phyloP scores from a whole-genome alignment of 2,797 vertebrate genomes.

The Masticophis lateralis region DNA sequence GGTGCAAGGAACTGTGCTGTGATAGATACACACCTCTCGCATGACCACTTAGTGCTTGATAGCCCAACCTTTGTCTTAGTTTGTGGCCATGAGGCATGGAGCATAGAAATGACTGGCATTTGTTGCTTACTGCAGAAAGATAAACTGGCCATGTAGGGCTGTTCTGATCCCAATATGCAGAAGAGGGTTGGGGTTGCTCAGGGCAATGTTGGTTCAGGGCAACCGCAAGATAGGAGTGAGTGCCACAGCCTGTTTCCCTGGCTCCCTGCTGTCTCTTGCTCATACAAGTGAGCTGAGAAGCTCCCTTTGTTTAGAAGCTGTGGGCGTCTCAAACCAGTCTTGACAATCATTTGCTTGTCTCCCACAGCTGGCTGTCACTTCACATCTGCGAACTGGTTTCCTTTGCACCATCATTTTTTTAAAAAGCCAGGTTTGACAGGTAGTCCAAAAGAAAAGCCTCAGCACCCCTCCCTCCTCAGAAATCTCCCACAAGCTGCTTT shows the following conservation, averaged over 20 bases:
- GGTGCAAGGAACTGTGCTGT: not conserved
- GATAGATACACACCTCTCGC: not conserved
- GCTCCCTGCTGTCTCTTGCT: slow-evolving; percentile 5
- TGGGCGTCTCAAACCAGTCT: slow-evolving; percentile 40
- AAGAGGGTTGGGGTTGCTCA: not conserved
- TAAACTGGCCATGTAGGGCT: not conserved
- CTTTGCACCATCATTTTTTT: slow-evolving; percentile 41
- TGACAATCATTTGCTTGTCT: slow-evolving; percentile 65
- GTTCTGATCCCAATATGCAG: not conserved
- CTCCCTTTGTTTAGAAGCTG: slow-evolving; percentile 54
- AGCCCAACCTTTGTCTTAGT: not conserved
- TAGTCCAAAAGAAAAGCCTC: slow-evolving; percentile 38
- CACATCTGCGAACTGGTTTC: slow-evolving; percentile 56
- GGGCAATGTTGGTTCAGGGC: not conserved
- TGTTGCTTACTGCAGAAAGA: not conserved
- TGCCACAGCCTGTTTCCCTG: not conserved
- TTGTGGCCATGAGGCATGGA: not conserved
- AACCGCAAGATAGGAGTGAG: not conserved
- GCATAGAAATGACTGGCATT: not conserved
- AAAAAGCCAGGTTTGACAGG: slow-evolving; percentile 66
- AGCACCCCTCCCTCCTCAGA: not conserved
- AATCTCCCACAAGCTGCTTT: not conserved
- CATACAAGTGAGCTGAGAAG: not conserved
- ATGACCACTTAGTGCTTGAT: not conserved
- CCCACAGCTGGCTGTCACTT: slow-evolving; percentile 65